Evolutionary conservation across 2,797 vertebrate genomes (phyloP).

Genomic region (Epinephelus coioides): DNA sequence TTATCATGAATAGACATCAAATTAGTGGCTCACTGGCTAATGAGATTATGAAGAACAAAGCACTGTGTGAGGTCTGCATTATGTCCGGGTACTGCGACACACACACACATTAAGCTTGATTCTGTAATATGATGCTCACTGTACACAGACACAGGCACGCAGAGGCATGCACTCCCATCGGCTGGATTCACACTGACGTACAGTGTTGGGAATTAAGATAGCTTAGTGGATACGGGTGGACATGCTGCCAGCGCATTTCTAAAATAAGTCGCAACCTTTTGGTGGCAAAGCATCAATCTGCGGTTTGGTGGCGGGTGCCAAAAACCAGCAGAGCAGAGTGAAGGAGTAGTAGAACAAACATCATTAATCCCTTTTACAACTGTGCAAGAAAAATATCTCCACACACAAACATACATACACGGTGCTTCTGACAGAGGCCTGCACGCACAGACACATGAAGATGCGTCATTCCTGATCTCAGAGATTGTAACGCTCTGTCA

Average conservation of each 20-base stretch:
- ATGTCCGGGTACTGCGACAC: conserved; percentile 19
- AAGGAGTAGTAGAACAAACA: conserved; percentile 43
- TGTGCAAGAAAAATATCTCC: conserved; percentile 40
- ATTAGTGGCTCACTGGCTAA: conserved; percentile 45
- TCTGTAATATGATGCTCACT: conserved; percentile 61
- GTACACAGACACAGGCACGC: conserved; percentile 59
- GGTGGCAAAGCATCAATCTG: conserved; percentile 50
- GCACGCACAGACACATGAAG: conserved; percentile 58
- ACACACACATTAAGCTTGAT: conserved; percentile 24
- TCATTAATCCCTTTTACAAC: conserved; percentile 47
- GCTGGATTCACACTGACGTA: conserved; percentile 56
- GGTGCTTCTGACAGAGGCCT: conserved; percentile 26
- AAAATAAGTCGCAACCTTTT: conserved; percentile 56
- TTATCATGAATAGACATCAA: conserved; percentile 58
- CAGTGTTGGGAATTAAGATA: conserved; percentile 53
- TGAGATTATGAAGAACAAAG: conserved; percentile 56
- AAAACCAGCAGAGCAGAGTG: conserved; percentile 26
- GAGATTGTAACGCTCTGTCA: conserved; percentile 42
- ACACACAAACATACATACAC: conserved; percentile 38
- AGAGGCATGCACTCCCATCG: conserved; percentile 47
- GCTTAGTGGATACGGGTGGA: conserved; percentile 52
- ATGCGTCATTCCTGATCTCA: conserved; percentile 63
- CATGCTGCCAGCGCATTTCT: conserved; percentile 38
- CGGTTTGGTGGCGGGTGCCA: conserved; percentile 17
- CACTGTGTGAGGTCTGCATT: conserved; percentile 47